Conservation (phyloP, 2,113 vertebrate species). For the Ifrita kowaldi region DNA sequence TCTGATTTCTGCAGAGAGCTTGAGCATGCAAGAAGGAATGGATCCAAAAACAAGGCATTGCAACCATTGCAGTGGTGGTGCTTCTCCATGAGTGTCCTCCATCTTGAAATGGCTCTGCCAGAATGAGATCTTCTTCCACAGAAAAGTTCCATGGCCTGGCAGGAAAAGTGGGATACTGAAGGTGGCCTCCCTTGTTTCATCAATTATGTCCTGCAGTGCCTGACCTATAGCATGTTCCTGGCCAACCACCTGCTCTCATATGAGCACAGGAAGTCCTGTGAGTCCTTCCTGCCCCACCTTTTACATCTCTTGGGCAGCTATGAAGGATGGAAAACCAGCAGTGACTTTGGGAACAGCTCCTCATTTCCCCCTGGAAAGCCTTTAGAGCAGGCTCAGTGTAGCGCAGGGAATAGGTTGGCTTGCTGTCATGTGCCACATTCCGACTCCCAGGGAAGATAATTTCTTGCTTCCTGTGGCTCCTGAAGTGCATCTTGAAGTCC, state of each 20-base stretch:
- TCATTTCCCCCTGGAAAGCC: neutral
- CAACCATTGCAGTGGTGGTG: neutral
- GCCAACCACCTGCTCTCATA: neutral
- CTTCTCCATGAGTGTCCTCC: neutral
- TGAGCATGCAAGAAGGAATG: neutral
- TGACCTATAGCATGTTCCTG: neutral
- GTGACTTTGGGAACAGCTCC: neutral
- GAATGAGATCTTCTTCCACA: neutral
- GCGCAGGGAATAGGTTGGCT: fast-evolving
- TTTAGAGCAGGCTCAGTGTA: neutral
- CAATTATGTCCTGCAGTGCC: neutral
- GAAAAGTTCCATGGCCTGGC: neutral
- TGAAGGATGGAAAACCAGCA: neutral
- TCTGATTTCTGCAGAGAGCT: neutral
- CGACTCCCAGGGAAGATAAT: neutral
- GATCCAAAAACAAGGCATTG: neutral
- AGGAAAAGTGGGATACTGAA: neutral
- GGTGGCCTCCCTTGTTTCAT: neutral
- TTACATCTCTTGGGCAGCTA: neutral
- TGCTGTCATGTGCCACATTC: neutral
- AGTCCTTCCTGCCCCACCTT: neutral
- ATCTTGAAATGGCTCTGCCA: neutral
- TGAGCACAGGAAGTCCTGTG: neutral
- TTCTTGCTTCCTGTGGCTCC: neutral
- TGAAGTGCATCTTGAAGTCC: neutral